A percentile compares a stretch with the other conserved stretches of the same genome.
phyloP scores from a whole-genome alignment of 2,113 vertebrate species.

The Tringa solitaria region DNA sequence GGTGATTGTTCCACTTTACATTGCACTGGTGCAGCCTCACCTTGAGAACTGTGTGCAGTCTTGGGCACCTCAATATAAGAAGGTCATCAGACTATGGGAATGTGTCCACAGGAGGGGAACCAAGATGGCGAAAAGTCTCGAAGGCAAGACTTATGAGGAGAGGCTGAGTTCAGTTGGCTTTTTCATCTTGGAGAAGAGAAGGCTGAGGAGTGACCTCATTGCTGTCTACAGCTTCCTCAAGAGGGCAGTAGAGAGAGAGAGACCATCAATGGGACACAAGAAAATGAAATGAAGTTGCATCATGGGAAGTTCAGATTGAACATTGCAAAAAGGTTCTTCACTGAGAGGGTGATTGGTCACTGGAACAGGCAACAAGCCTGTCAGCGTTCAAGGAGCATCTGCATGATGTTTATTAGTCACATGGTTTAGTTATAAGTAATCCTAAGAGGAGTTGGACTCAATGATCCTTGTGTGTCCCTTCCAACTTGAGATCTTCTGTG shows the following conservation, averaged over 20 bases:
- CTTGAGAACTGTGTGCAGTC: not conserved
- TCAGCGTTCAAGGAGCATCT: not conserved
- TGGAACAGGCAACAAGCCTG: not conserved
- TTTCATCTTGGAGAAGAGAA: not conserved
- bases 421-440: not conserved
- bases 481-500: not conserved
- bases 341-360: not conserved
- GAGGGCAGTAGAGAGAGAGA: fast-evolving
- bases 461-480: not conserved
- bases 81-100: not conserved
- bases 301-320: not conserved
- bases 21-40: not conserved
- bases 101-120: not conserved
- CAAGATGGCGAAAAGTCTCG: not conserved
- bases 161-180: not conserved
- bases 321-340: not conserved
- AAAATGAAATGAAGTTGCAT: not conserved
- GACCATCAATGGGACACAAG: fast-evolving
- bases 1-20: not conserved
- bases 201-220: not conserved
- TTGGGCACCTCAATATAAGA: not conserved
- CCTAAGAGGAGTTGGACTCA: fast-evolving
- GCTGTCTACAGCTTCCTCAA: not conserved
- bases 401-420: not conserved
- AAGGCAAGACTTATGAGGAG: not conserved